Evolutionary conservation across 2,888 invertebrate species (phyloP).

Genomic region (Chymomyza amoena): DNA sequence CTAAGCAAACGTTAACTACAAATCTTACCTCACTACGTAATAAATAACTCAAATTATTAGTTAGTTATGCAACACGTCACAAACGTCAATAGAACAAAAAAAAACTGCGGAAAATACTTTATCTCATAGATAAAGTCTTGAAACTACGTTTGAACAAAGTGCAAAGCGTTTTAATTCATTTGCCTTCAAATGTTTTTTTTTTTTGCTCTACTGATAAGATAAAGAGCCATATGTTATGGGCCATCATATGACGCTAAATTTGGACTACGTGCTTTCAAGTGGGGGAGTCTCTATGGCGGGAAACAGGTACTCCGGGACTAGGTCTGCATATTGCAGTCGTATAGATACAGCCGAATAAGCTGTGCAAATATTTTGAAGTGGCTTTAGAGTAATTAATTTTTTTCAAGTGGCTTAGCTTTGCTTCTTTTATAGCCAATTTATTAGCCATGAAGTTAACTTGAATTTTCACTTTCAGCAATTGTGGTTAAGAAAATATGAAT

Average conservation of each 20-base stretch:
- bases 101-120: neutral
- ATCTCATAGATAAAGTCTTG: neutral
- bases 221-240: slow-evolving; percentile 38
- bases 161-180: neutral
- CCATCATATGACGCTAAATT: slow-evolving; percentile 34
- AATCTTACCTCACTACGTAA: neutral
- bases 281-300: slow-evolving; percentile 11
- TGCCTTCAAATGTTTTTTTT: neutral
- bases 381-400: neutral
- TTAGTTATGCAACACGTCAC: neutral
- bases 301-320: slow-evolving; percentile 15
- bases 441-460: slow-evolving; percentile 22
- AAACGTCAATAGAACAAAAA: neutral
- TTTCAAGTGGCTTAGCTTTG: slow-evolving; percentile 6
- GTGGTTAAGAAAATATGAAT: slow-evolving; percentile 10
- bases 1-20: neutral
- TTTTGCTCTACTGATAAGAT: slow-evolving; percentile 46
- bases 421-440: slow-evolving; percentile 18
- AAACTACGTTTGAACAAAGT: neutral
- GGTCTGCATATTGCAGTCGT: slow-evolving; percentile 4
- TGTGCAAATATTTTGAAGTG: slow-evolving; percentile 7
- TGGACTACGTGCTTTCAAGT: slow-evolving; percentile 54
- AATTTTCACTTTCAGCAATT: slow-evolving; percentile 52
- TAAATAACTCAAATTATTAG: neutral
- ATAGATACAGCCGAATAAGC: neutral